phyloP scores from a whole-genome alignment of 2,888 invertebrate genomes.

The Nudaria mundana region DNA sequence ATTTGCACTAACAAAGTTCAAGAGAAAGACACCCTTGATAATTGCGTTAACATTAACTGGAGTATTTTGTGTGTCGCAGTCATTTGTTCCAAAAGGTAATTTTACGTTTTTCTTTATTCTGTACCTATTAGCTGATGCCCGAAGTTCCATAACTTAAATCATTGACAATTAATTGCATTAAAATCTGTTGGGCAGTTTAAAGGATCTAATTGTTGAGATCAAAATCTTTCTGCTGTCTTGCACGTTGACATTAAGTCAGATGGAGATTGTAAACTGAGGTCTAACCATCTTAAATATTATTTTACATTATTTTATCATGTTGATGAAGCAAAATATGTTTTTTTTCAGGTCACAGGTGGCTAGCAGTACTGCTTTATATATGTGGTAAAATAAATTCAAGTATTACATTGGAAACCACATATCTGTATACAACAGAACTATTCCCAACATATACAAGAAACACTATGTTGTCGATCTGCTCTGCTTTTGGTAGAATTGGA shows the following conservation, averaged over 20 bases:
- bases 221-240: no score
- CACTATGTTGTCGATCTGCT: slow-evolving; percentile 48
- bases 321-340: no score
- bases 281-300: no score
- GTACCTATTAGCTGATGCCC: no score
- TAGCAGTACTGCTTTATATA: slow-evolving; percentile 1
- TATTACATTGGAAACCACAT: background rate
- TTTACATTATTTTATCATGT: no score
- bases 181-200: no score
- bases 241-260: no score
- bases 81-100: slow-evolving; percentile 18
- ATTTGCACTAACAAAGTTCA: slow-evolving; percentile 70
- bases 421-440: slow-evolving; percentile 30
- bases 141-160: background rate
- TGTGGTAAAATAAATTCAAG: background rate
- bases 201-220: no score
- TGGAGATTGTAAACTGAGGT: no score
- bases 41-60: slow-evolving; percentile 16
- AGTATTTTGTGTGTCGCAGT: slow-evolving; percentile 18
- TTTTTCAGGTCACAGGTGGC: slow-evolving; percentile 17
- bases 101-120: no score
- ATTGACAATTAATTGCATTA: slow-evolving; percentile 11
- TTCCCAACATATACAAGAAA: slow-evolving; percentile 51
- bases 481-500: slow-evolving; percentile 42
- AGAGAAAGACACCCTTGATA: slow-evolving; percentile 65